Evolutionary conservation across 1,140 invertebrate species (phyloP).

Genomic region (Drosophila nebulosa): DNA sequence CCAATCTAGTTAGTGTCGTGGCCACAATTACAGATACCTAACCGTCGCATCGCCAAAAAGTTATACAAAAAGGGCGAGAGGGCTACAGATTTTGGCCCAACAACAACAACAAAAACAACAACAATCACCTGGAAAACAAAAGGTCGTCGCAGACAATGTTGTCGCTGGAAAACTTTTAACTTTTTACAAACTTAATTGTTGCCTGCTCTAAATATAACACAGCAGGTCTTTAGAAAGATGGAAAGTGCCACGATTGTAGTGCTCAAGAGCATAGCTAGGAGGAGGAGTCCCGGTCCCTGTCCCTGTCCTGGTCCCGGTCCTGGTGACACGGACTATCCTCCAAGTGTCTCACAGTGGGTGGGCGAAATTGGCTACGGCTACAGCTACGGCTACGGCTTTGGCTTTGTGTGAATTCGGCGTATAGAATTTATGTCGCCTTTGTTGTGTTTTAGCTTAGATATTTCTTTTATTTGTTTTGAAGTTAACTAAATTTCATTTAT

Average conservation of each 20-base stretch:
- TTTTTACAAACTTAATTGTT: conserved; percentile 74
- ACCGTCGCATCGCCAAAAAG: conserved; percentile 21
- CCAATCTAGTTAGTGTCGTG: conserved; percentile 1
- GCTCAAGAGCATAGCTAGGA: too few species aligned
- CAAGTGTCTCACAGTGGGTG: background rate
- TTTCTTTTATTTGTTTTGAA: background rate
- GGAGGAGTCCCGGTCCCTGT: too few species aligned
- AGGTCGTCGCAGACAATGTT: conserved; percentile 69
- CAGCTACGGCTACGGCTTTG: background rate
- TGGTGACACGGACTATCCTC: conserved; percentile 10
- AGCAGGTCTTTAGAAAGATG: conserved; percentile 13
- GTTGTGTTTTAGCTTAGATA: background rate
- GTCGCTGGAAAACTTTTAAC: conserved; percentile 73
- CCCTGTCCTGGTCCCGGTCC: too few species aligned
- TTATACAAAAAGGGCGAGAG: conserved; percentile 13
- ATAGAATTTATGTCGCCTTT: background rate
- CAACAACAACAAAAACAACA: conserved; percentile 11
- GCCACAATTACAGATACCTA: conserved; percentile 44
- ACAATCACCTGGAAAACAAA: conserved; percentile 61
- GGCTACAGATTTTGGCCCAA: background rate
- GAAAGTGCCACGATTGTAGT: background rate
- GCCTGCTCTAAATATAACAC: conserved; percentile 51
- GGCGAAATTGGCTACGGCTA: background rate
- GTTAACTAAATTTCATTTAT: background rate
- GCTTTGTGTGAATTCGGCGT: background rate